Evolutionary conservation across 2,888 invertebrate genomes (phyloP).

Genomic region (Dasypogon diadema): DNA sequence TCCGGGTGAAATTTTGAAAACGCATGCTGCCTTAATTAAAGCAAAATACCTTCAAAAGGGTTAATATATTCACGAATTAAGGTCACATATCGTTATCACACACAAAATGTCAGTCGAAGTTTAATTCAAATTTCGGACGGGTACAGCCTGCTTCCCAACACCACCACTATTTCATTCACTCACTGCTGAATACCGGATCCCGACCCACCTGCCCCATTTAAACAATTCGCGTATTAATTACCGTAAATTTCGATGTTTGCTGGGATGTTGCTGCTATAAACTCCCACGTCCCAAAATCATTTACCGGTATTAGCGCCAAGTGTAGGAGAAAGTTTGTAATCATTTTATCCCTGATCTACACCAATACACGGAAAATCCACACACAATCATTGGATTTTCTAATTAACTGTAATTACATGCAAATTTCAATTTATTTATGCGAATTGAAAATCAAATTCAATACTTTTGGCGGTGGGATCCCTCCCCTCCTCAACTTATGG

Average conservation of each 20-base stretch:
- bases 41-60: not conserved
- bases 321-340: not conserved
- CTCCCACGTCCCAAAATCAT: not conserved
- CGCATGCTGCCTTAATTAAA: conserved; percentile 17
- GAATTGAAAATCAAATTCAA: conserved; percentile 44
- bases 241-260: conserved; percentile 19
- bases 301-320: not conserved
- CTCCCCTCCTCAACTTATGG: not conserved
- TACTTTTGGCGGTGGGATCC: not conserved
- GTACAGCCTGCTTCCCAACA: not conserved
- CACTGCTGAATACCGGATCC: not conserved
- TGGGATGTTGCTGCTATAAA: not conserved
- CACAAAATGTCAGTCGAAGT: not conserved
- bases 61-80: conserved; percentile 16
- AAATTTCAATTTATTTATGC: conserved; percentile 46
- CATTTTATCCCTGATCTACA: not conserved
- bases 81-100: not conserved
- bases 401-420: conserved; percentile 47
- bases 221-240: conserved; percentile 32
- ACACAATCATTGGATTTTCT: conserved; percentile 35
- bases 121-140: conserved; percentile 21
- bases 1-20: not conserved
- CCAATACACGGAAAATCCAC: not conserved
- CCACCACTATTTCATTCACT: not conserved
- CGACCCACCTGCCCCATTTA: not conserved